A percentile compares a stretch with the other conserved stretches of the same genome.
Evolutionary conservation across 2,113 vertebrate genomes (phyloP).

Genomic region (Lanius ludovicianus): DNA sequence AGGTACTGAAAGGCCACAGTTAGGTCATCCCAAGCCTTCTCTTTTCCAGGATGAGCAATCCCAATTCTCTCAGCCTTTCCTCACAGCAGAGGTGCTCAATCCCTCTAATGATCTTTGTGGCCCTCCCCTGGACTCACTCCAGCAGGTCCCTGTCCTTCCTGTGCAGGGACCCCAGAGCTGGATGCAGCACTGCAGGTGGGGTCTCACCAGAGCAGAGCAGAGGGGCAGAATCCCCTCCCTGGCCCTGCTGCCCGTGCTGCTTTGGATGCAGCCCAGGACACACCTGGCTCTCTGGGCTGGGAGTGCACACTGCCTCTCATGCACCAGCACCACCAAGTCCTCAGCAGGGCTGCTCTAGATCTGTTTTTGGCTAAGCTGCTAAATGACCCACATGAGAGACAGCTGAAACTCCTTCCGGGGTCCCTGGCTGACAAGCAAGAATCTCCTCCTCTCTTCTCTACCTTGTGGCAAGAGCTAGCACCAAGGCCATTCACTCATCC

Average conservation of each 20-base stretch:
- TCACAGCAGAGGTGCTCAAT: not conserved
- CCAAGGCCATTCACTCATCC: not conserved
- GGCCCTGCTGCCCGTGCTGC: fast-evolving
- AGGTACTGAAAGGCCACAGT: not conserved
- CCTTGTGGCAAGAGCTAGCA: not conserved
- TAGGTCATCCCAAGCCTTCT: not conserved
- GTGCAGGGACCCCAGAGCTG: not conserved
- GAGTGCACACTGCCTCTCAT: not conserved
- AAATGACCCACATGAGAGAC: not conserved
- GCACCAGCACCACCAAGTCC: not conserved
- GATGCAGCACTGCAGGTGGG: not conserved
- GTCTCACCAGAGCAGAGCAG: not conserved
- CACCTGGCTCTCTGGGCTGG: fast-evolving
- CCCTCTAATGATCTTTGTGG: not conserved
- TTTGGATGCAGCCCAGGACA: not conserved
- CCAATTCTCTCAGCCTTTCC: not conserved
- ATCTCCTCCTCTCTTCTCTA: not conserved
- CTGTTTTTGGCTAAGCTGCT: not conserved
- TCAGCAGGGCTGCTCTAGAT: fast-evolving
- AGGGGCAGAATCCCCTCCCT: not conserved
- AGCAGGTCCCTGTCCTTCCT: not conserved
- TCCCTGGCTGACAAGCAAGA: not conserved
- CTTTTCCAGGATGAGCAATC: not conserved
- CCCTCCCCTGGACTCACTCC: not conserved
- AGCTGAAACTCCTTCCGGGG: not conserved